Percentiles rank a stretch among this genome's conserved stretches.
phyloP scores from a whole-genome alignment of 2,113 vertebrate species.

The Sterrhoptilus dennistouni region DNA sequence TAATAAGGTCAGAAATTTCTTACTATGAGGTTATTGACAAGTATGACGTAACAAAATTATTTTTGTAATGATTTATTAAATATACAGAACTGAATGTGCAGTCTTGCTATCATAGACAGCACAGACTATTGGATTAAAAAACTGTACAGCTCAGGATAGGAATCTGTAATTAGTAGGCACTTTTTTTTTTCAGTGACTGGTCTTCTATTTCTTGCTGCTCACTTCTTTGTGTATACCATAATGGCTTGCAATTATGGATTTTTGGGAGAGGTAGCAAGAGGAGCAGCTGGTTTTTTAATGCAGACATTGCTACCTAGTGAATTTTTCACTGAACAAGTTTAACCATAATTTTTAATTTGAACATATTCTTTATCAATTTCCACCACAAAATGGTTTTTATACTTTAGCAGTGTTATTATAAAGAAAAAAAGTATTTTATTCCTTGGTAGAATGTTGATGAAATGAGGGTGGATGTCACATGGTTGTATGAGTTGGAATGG shows the following conservation, averaged over 20 bases:
- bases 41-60: not conserved
- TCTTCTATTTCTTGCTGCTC: not conserved
- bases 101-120: not conserved
- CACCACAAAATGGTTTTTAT: not conserved
- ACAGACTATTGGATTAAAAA: not conserved
- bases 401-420: not conserved
- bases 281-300: not conserved
- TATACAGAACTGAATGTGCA: not conserved
- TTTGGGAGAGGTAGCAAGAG: not conserved
- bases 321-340: not conserved
- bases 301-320: not conserved
- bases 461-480: not conserved
- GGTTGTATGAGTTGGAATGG: not conserved
- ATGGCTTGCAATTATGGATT: not conserved
- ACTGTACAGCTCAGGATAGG: not conserved
- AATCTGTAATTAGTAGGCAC: not conserved
- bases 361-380: not conserved
- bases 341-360: not conserved
- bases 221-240: not conserved
- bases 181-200: not conserved
- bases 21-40: not conserved
- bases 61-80: not conserved
- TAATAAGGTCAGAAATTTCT: not conserved
- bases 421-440: not conserved
- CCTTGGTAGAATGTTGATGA: not conserved